Evolutionary conservation across 2,888 invertebrate genomes (phyloP), one percentile per base, ranked within the genome.

Genomic region (Ditylenchus weischeri): DNA sequence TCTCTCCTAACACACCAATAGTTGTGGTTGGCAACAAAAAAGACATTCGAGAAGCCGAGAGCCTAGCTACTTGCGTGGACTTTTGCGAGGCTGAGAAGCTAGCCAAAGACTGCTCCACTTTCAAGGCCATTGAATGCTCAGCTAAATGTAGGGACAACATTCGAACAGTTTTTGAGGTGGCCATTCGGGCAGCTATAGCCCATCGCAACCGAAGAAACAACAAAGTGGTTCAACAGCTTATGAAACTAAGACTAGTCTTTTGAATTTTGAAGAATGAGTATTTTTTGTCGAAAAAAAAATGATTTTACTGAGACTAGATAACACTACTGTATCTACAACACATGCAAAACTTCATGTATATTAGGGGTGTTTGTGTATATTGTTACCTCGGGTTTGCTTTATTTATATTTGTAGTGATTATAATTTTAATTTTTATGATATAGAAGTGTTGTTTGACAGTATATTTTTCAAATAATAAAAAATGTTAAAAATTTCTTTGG

Each of bases 11-110:
- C 21, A 73, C 70, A 0, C 72, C 72, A 15, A 57, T 72, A 21
- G 35, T 72, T n/a, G 38, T 72, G 23, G 73, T 72, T 50, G 72
- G 72, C 58, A 72, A 72, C 70, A 72, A 72, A 58, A 74, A 74
- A 38, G 72, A 72, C 62, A 68, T 74, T 29, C 72, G 72, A n/a
- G 57, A 62, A 43, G 59, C 59, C 15, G 43, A 43, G 11, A 50
- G 48, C 21, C 19, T 51, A 15, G 36, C 18, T 29, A 43, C 19
- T 57, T 54, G 54, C n/a, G 29, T 54, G 11, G 54, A 54, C n/a
- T 23, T 54, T 54, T 21, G 57, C 15, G 72, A 73, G 57, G 72
- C 72, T 13, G 47, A 67, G 35, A 49, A 69, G 10, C 49, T 66
- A 35, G 73, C 69, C 8, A 60, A 65, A 23, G 66, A 70, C 43